A percentile compares a stretch with the other conserved stretches of the same genome.
phyloP scores from a whole-genome alignment of 2,888 invertebrate species.

The Drosophila buzzatii region DNA sequence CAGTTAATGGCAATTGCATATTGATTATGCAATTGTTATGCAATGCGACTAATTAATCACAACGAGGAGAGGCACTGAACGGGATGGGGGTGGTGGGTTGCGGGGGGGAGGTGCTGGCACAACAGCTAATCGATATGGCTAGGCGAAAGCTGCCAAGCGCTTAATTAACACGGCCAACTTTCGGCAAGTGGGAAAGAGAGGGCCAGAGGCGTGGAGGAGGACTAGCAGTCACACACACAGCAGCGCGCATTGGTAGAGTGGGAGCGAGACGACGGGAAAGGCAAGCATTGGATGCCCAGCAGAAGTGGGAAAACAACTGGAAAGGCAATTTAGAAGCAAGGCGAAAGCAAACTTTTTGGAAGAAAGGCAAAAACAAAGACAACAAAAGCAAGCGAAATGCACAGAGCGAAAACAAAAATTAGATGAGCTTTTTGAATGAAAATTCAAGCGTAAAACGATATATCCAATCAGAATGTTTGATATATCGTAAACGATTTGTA shows the following conservation, averaged over 20 bases:
- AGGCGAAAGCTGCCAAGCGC: constrained; percentile 21
- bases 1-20: constrained; percentile 67
- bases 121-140: constrained; percentile 58
- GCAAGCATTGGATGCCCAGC: not conserved
- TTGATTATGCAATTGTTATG: constrained; percentile 78
- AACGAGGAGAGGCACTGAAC: not conserved
- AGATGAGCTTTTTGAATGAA: not conserved
- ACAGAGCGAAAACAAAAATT: constrained; percentile 5
- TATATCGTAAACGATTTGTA: too few relatives aligned
- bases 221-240: not conserved
- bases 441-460: not conserved
- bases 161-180: constrained; percentile 72
- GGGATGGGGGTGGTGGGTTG: too few relatives aligned
- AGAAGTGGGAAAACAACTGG: constrained; percentile 6
- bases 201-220: not conserved
- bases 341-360: constrained; percentile 5
- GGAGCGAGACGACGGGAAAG: constrained; percentile 10
- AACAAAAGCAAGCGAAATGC: not conserved
- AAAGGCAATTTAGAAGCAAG: constrained; percentile 19
- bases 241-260: not conserved
- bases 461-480: not conserved
- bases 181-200: constrained; percentile 40
- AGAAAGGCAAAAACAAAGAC: not conserved
- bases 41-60: constrained; percentile 71
- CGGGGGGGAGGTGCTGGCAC: not conserved